Evolutionary conservation across 2,113 vertebrate genomes (phyloP).

Genomic region (Caretta caretta): DNA sequence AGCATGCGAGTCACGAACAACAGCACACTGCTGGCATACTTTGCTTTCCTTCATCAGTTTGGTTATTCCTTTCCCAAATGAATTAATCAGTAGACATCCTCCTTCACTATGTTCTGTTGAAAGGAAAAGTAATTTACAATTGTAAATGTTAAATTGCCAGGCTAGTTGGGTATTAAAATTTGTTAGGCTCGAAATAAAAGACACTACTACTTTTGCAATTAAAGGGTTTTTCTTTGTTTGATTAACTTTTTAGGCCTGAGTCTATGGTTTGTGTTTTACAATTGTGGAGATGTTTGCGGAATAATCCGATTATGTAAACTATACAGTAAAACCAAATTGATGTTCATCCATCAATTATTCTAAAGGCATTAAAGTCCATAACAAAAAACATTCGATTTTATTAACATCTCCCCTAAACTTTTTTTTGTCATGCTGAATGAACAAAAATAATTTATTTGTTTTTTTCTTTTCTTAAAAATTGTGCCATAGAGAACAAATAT

Average conservation of each 20-base stretch:
- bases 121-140: neutral
- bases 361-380: neutral
- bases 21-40: neutral
- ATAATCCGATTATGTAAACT: neutral
- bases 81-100: neutral
- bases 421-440: neutral
- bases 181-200: neutral
- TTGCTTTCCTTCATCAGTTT: neutral
- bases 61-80: neutral
- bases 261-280: slow-evolving; percentile 21
- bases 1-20: neutral
- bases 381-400: neutral
- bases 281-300: neutral
- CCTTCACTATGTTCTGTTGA: neutral
- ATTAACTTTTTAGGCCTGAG: slow-evolving; percentile 11
- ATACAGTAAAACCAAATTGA: neutral
- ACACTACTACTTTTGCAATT: neutral
- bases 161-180: slow-evolving; percentile 7
- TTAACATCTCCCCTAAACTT: neutral
- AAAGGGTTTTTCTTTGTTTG: slow-evolving; percentile 11
- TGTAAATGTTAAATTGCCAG: neutral
- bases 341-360: neutral
- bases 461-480: too few species aligned
- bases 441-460: neutral
- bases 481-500: neutral